phyloP scores from a whole-genome alignment of 2,797 vertebrate species.

The Sternotherus odoratus region DNA sequence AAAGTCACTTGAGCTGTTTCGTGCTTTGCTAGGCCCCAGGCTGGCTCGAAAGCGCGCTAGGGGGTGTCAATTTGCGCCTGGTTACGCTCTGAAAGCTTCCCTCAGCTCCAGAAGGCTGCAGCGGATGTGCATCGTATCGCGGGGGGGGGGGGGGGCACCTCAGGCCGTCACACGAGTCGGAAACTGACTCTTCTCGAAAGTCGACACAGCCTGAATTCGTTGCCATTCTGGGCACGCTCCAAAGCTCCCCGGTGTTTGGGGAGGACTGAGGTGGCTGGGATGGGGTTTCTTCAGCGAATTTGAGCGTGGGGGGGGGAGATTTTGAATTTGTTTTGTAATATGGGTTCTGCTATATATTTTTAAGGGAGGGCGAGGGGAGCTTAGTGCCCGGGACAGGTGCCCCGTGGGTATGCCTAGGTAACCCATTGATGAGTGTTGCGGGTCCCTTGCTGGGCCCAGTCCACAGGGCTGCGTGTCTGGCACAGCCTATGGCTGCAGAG shows the following conservation, averaged over 20 bases:
- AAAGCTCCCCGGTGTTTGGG: not conserved
- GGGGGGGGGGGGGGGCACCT: too few species aligned
- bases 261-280: not conserved
- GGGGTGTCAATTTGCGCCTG: too few species aligned
- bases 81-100: too few species aligned
- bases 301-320: not conserved
- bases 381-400: not conserved
- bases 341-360: not conserved
- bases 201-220: too few species aligned
- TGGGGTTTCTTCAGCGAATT: not conserved
- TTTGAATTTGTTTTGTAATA: not conserved
- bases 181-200: too few species aligned
- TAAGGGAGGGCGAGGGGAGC: not conserved
- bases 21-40: not conserved
- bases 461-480: not conserved
- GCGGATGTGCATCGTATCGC: too few species aligned
- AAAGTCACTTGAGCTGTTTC: not conserved
- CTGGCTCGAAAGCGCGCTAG: too few species aligned
- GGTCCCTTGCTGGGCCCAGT: not conserved
- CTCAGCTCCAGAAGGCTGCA: too few species aligned
- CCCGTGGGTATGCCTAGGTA: not conserved
- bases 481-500: not conserved
- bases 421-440: too few species aligned
- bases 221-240: not conserved
- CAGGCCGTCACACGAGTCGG: too few species aligned